Conservation (phyloP, 2,888 invertebrate genomes). For the Adelognathus sp. region DNA sequence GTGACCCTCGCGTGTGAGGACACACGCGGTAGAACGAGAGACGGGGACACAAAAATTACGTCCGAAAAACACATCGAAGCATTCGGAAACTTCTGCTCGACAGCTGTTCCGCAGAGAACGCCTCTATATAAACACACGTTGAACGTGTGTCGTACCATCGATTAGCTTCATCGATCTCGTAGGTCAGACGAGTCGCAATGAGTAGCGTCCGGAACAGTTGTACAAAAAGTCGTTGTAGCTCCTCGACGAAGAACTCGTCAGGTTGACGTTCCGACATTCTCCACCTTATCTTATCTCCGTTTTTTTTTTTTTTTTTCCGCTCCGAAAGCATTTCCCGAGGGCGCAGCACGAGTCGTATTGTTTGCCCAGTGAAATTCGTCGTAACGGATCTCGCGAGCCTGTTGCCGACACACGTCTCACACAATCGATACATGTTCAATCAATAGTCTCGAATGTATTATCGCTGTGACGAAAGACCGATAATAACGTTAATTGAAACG, state of each 20-base stretch:
- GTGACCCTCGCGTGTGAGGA: background rate
- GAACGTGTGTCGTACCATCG: conserved; percentile 13
- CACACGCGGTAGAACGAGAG: background rate
- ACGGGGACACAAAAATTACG: background rate
- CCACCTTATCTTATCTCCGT: conserved; percentile 39
- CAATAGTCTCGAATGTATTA: background rate
- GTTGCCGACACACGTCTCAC: conserved; percentile 10
- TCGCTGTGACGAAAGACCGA: background rate
- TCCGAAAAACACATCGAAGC: conserved; percentile 8
- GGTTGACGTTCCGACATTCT: background rate
- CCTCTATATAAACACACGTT: background rate
- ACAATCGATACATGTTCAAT: background rate
- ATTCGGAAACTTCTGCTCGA: conserved; percentile 22
- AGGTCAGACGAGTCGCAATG: conserved; percentile 42
- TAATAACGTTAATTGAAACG: conserved; percentile 14
- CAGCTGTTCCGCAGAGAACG: conserved; percentile 22
- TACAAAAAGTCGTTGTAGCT: conserved; percentile 9
- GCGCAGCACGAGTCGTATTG: background rate
- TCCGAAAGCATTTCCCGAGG: background rate
- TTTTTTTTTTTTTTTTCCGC: conserved; percentile 5
- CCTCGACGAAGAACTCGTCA: background rate
- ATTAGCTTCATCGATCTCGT: conserved; percentile 47
- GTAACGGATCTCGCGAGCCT: background rate
- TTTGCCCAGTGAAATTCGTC: background rate
- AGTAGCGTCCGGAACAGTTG: background rate